Conservation (phyloP, 2,888 invertebrate species). For the Ophion slaviceki region DNA sequence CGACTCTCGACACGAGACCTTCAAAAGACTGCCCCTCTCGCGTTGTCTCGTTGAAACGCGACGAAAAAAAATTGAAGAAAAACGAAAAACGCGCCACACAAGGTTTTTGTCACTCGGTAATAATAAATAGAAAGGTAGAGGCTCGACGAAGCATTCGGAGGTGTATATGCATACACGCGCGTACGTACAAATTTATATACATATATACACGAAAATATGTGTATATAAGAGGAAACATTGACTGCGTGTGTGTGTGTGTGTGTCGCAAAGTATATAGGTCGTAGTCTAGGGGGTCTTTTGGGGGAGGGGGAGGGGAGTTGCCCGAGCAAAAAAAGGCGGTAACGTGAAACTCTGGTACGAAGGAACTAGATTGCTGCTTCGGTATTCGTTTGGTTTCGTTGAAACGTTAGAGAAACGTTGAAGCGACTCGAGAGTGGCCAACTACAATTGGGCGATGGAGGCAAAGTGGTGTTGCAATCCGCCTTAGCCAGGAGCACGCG, state of each 20-base stretch:
- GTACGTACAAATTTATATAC: conserved; percentile 9
- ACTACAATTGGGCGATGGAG: background rate
- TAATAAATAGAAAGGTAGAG: conserved; percentile 23
- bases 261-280: conserved; percentile 34
- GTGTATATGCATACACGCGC: conserved; percentile 6
- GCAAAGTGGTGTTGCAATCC: conserved; percentile 52
- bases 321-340: background rate
- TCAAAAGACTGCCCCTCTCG: conserved; percentile 74
- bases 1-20: conserved; percentile 75
- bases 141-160: conserved; percentile 5
- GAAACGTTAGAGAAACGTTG: conserved; percentile 14
- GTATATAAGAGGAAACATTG: conserved; percentile 8
- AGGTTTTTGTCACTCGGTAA: conserved; percentile 38
- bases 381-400: conserved; percentile 3
- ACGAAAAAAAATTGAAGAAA: background rate
- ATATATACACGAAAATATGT: conserved; percentile 5
- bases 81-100: background rate
- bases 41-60: conserved; percentile 53
- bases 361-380: background rate
- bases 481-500: conserved; percentile 26
- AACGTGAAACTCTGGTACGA: background rate
- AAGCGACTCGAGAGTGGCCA: no score
- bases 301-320: background rate
- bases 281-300: conserved; percentile 1
- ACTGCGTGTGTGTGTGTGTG: conserved; percentile 16